Evolutionary conservation across 2,888 invertebrate genomes (phyloP), one percentile per base, ranked within the genome.

Genomic region (Drosophila greeni): DNA sequence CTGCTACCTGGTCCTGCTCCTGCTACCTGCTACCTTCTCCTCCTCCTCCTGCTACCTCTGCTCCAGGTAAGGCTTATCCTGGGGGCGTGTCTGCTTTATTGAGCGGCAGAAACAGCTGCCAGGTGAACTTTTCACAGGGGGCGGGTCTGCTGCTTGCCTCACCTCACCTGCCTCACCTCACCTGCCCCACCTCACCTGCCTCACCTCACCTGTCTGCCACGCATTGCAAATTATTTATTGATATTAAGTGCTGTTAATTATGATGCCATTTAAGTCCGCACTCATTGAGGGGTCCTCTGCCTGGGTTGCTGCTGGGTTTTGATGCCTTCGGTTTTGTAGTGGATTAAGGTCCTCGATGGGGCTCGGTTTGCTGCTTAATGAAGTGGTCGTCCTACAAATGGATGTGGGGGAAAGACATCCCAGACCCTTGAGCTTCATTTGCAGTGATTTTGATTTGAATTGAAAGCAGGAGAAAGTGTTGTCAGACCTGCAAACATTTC

Each of bases 211-310:
- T 43, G 55, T 29, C 45, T 47, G 45, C 45, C 61, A 48, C 61
- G 61, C 61, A 48, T 55, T 71, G 78, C 66, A 48, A 53, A 82
- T 78, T 69, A 78, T 78, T 78, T 80, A 82, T 78, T 74, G 81
- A 76, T 67, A 80, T 76, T 66, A 78, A 82, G 83, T 82, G 75
- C 68, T 76, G 82, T 78, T 82, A 82, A 78, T 78, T 82, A 80
- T 80, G 77, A 64, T 60, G 66, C 57, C 61, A 62, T 70, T 74
- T 68, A 65, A 66, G 43, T 48, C 37, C 47, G 55, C 49, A 52
- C 49, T 47, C 55, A 55, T 60, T 61, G 29, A 29, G 66, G 16
- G 76, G 58, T 7, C 24, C n/a, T 36, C 34, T n/a, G 33, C 34
- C 3, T 3, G n/a, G 23, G 52, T 8, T 49, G 24, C 39, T 39